These are phyloP conservation scores for Genyomyrus donnyi DNA, from an alignment of 2,113 vertebrate species.

Conservation along the genomic window DNA sequence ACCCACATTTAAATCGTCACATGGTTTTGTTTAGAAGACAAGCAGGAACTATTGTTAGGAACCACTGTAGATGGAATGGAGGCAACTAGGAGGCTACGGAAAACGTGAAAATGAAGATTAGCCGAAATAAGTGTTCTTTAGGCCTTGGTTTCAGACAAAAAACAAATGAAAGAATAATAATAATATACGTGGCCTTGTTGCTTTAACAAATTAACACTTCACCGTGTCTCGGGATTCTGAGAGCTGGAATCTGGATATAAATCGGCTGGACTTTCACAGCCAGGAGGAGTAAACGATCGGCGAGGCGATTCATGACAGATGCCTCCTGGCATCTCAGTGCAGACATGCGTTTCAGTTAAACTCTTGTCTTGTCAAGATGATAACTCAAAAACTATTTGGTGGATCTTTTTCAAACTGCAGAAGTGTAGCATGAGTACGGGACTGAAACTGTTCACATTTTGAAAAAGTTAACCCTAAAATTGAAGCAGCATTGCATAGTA, in stretches of 20 bases:
- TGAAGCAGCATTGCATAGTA: background rate
- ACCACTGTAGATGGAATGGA: background rate
- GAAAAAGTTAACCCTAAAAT: background rate
- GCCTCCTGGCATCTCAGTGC: background rate
- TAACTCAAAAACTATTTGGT: background rate
- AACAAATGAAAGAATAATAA: background rate
- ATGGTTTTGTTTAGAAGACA: conserved; percentile 11
- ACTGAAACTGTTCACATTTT: background rate
- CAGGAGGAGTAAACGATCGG: background rate
- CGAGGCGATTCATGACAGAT: background rate
- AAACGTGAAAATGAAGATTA: background rate
- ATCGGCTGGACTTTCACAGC: background rate
- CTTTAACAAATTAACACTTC: background rate
- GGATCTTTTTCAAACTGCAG: background rate
- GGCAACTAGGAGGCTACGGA: background rate
- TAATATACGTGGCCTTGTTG: background rate
- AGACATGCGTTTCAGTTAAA: background rate
- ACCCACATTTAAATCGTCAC: background rate
- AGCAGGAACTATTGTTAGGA: conserved; percentile 2
- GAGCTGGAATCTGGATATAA: background rate
- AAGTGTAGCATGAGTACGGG: background rate
- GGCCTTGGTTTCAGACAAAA: background rate
- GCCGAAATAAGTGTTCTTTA: background rate
- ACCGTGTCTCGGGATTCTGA: background rate
- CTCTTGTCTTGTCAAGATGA: background rate